phyloP scores from a whole-genome alignment of 1,140 invertebrate species.

The Scylla paramamosain region DNA sequence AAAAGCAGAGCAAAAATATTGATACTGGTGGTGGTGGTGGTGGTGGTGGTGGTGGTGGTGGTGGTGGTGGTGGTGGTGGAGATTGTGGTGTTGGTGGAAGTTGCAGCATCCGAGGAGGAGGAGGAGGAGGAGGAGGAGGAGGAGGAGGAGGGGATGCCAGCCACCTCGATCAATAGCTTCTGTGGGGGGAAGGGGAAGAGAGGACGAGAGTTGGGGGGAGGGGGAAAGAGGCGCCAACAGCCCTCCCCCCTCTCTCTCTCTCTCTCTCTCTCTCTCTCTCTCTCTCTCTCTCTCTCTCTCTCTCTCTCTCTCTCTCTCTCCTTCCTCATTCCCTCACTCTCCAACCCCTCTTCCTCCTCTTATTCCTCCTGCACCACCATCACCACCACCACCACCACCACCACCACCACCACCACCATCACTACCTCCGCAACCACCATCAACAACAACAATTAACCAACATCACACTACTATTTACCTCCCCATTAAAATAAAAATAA shows the following conservation, averaged over 20 bases:
- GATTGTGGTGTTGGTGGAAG: background rate
- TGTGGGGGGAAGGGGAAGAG: background rate
- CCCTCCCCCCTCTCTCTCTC: background rate
- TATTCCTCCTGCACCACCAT: background rate
- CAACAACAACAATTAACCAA: background rate
- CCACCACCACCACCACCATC: background rate
- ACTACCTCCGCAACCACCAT: background rate
- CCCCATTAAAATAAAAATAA: too few relatives aligned
- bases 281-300: background rate
- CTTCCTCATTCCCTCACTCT: background rate
- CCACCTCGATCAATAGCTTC: conserved; percentile 18
- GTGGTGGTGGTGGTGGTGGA: background rate
- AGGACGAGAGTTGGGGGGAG: background rate
- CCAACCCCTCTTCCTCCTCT: background rate
- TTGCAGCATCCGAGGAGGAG: background rate
- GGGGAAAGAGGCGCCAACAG: background rate
- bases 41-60: too few relatives aligned
- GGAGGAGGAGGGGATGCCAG: background rate
- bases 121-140: background rate
- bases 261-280: background rate
- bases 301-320: too few relatives aligned
- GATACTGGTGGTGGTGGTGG: too few relatives aligned
- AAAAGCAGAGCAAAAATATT: too few relatives aligned
- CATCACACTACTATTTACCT: too few relatives aligned
- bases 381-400: background rate